Evolutionary conservation across 64 coral and sea anemone species (phyloP), one percentile per base, ranked within the genome.

Genomic region (Stichodactyla helianthus): DNA sequence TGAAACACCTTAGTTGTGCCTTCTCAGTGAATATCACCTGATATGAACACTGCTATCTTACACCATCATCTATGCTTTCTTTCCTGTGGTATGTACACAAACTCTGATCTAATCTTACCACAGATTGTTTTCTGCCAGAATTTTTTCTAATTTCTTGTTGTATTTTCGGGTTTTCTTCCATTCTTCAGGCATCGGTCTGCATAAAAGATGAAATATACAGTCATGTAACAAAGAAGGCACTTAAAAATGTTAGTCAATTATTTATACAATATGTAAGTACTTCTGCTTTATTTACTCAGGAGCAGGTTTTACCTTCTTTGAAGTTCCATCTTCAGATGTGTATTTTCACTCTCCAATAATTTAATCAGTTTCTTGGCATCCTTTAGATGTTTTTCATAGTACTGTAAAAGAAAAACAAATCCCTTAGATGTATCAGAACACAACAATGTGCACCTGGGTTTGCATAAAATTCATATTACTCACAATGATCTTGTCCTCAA

Each of bases 161-260:
- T 99, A 99, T 90, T 99, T 99, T 65, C 86, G 82, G 70, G 88
- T 87, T 85, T 93, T 95, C 77, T 92, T 99, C 93, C 90, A 93
- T 79, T 99, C 93, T 68, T 93, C 86, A 52, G 65, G 85, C 59
- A 85, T 86, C 28, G 97, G 97, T 85, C 97, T 99, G 71, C 31
- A 71, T 54, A 16, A 9, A 51, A 28, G 50, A 58, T 14, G 18
- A n/a, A 5, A 65, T n/a, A 22, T 65, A n/a, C 14, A 6, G 4
- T n/a, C 62, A n/a, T 12, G 19, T 6, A 16, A 16, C 15, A 63
- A 63, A 63, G 4, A 19, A 19, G 35, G 0, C 0, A 44, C 35
- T 44, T 44, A 44, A 44, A 44, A 44, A 44, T 59, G 56, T 59
- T 59, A 59, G 56, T 59, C 56, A 65, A n/a, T 17, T n/a, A 20